These are phyloP conservation scores for Astyanax mexicanus DNA, from an alignment of 2,797 vertebrate genomes.

Conservation along the genomic window DNA sequence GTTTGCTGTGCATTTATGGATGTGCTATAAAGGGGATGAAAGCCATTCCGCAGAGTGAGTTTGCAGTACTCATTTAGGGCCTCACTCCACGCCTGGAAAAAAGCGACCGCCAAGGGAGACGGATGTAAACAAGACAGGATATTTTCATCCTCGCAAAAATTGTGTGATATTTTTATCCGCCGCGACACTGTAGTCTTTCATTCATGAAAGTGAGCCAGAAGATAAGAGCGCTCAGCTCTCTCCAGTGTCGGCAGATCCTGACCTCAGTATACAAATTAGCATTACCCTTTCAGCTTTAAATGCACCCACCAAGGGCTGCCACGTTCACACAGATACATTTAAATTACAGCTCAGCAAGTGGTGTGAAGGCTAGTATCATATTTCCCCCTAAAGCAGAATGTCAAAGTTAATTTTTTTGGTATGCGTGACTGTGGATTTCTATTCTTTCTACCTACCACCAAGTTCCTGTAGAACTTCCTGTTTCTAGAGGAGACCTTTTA, in stretches of 20 bases:
- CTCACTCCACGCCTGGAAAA: background rate
- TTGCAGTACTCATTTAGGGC: background rate
- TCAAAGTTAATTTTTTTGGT: background rate
- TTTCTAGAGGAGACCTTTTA: too few species aligned
- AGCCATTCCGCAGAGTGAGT: background rate
- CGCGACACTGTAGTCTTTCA: conserved; percentile 1
- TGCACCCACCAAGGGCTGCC: background rate
- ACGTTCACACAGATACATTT: background rate
- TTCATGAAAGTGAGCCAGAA: background rate
- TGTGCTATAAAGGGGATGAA: background rate
- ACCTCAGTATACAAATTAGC: background rate
- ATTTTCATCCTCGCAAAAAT: background rate
- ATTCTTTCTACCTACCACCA: background rate
- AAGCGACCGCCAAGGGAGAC: background rate
- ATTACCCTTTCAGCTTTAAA: background rate
- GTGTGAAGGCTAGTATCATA: background rate
- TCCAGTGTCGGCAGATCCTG: background rate
- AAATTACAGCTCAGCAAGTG: background rate
- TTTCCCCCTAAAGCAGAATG: background rate
- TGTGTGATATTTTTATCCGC: background rate
- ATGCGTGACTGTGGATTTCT: background rate
- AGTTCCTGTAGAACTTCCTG: background rate
- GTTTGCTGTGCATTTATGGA: background rate
- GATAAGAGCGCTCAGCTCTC: background rate
- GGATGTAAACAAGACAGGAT: background rate